Evolutionary conservation across 2,113 vertebrate genomes (phyloP).

Genomic region (Notarius lentiginosus): DNA sequence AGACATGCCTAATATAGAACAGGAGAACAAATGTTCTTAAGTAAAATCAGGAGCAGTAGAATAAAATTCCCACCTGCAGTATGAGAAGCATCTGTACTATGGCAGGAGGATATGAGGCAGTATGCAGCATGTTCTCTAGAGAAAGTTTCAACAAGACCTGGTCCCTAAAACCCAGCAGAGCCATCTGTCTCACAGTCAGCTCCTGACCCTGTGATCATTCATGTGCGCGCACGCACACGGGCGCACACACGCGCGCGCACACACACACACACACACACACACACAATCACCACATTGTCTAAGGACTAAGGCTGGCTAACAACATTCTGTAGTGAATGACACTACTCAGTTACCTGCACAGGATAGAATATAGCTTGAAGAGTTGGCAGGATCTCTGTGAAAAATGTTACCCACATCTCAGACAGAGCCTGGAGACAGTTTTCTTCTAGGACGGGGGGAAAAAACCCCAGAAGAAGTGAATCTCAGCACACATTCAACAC

Average conservation of each 20-base stretch:
- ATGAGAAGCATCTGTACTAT: slow-evolving; percentile 92
- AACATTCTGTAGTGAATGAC: slow-evolving; percentile 31
- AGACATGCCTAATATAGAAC: background rate
- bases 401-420: slow-evolving; percentile 88
- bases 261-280: slow-evolving; percentile 24
- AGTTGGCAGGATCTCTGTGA: slow-evolving; percentile 90
- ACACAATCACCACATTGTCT: slow-evolving; percentile 12
- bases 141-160: slow-evolving; percentile 86
- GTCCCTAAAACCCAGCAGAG: slow-evolving; percentile 90
- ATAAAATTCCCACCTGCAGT: slow-evolving; percentile 76
- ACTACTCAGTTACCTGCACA: slow-evolving; percentile 79
- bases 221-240: slow-evolving; percentile 17
- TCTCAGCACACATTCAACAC: slow-evolving; percentile 10
- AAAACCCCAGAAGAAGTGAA: background rate
- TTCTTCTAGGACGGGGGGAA: slow-evolving; percentile 69
- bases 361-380: slow-evolving; percentile 96
- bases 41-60: background rate
- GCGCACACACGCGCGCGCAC: slow-evolving; percentile 32
- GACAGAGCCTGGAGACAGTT: slow-evolving; percentile 80
- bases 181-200: slow-evolving; percentile 90
- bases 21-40: background rate
- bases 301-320: background rate
- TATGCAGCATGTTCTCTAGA: slow-evolving; percentile 77
- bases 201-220: slow-evolving; percentile 83
- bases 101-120: slow-evolving; percentile 72